phyloP scores from a whole-genome alignment of 2,113 vertebrate species.

The Salvelinus sp. region DNA sequence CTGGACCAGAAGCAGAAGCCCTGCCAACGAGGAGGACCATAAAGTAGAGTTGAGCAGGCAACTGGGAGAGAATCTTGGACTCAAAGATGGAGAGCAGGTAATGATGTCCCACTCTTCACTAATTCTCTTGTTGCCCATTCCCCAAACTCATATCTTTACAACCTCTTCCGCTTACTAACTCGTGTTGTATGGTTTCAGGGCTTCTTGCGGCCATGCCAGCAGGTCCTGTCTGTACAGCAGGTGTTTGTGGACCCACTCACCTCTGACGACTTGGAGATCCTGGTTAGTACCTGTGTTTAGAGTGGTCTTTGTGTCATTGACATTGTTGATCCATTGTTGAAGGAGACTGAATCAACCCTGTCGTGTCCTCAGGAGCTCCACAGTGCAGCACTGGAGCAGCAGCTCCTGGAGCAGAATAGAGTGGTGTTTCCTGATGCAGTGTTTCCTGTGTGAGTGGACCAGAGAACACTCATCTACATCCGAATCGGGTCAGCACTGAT shows the following conservation, averaged over 20 bases:
- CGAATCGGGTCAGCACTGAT: conserved; percentile 77
- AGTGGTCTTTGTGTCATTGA: background rate
- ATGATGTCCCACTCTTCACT: background rate
- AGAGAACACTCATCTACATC: conserved; percentile 85
- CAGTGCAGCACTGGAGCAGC: conserved; percentile 82
- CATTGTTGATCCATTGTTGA: background rate
- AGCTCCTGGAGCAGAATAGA: conserved; percentile 91
- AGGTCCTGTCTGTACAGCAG: conserved; percentile 85
- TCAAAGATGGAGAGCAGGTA: conserved; percentile 87
- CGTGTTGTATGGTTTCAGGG: conserved; percentile 71
- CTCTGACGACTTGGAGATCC: conserved; percentile 94
- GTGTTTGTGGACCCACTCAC: conserved; percentile 91
- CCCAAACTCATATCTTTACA: background rate
- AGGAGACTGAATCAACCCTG: background rate
- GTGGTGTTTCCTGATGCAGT: conserved; percentile 86
- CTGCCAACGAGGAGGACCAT: conserved; percentile 64
- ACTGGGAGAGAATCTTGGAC: conserved; percentile 86
- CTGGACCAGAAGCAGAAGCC: conserved; percentile 82
- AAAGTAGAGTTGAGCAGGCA: conserved; percentile 86
- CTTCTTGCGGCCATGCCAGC: conserved; percentile 86
- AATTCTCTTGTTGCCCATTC: background rate
- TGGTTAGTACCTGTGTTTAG: conserved; percentile 74
- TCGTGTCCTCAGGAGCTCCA: conserved; percentile 84
- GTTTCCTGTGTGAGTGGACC: conserved; percentile 94
- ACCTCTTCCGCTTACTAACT: background rate